Percentiles rank a stretch among this genome's conserved stretches.
These are phyloP conservation scores for Ophion obscuratus DNA, from an alignment of 2,888 invertebrate genomes.

Conservation along the genomic window DNA sequence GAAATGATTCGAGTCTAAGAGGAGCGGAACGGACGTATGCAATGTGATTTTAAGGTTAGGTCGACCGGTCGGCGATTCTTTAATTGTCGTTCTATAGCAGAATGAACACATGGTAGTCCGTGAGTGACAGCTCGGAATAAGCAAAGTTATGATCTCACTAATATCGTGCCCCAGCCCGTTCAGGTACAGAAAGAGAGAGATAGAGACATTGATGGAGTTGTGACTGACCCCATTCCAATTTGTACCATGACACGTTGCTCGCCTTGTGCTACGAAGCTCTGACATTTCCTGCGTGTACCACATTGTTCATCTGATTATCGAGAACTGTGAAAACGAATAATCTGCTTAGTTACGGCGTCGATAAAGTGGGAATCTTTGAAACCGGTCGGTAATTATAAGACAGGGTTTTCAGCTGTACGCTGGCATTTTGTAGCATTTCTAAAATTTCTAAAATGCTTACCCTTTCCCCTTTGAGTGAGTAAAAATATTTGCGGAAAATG, in stretches of 20 bases:
- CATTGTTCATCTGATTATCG: constrained; percentile 23
- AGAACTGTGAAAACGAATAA: not conserved
- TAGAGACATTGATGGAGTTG: constrained; percentile 52
- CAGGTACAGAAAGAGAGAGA: constrained; percentile 4
- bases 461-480: no score
- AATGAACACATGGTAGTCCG: not conserved
- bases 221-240: constrained; percentile 53
- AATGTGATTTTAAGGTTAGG: constrained; percentile 4
- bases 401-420: no score
- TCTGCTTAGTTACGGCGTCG: not conserved
- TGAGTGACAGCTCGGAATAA: constrained; percentile 41
- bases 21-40: not conserved
- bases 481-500: no score
- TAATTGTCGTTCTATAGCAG: not conserved
- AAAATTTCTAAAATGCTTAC: no score
- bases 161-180: constrained; percentile 1
- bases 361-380: not conserved
- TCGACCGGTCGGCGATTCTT: constrained; percentile 11
- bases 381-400: not conserved
- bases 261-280: constrained; percentile 29
- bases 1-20: not conserved
- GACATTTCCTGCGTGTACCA: constrained; percentile 5
- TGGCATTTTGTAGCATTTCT: no score
- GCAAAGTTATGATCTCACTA: constrained; percentile 30
- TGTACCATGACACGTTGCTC: constrained; percentile 5